A percentile compares a stretch with the other conserved stretches of the same genome.
phyloP scores from a whole-genome alignment of 2,113 vertebrate genomes.

The Malurus melanocephalus region DNA sequence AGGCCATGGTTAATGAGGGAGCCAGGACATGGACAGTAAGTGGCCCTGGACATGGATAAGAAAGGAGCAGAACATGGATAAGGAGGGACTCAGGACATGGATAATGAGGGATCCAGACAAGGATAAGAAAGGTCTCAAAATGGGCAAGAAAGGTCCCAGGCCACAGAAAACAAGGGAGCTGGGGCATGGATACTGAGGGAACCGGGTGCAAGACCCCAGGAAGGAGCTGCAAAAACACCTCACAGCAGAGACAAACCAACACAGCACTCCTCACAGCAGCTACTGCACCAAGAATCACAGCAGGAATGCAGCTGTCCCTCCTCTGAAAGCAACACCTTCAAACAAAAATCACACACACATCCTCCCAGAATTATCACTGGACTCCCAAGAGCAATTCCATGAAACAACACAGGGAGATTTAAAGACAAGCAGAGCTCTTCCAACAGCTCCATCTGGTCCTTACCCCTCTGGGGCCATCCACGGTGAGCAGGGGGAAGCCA shows the following conservation, averaged over 20 bases:
- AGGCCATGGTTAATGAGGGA: not conserved
- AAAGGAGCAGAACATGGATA: not conserved
- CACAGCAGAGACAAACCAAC: not conserved
- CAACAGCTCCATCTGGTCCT: not conserved
- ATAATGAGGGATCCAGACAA: not conserved
- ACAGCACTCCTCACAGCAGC: not conserved
- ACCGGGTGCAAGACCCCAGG: not conserved
- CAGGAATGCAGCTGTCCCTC: rapidly evolving
- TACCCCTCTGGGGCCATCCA: constrained; percentile 92
- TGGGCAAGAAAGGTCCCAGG: not conserved
- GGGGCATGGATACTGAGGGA: rapidly evolving
- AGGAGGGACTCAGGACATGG: not conserved
- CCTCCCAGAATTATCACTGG: not conserved
- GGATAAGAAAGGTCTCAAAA: not conserved
- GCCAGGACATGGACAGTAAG: too few relatives aligned
- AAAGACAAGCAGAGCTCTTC: not conserved
- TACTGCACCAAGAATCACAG: not conserved
- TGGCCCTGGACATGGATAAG: not conserved
- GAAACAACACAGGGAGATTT: not conserved
- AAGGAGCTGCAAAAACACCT: not conserved
- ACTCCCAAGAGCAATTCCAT: rapidly evolving
- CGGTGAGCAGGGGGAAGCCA: constrained; percentile 90
- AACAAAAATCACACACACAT: not conserved
- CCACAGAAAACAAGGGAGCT: rapidly evolving
- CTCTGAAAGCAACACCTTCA: not conserved